Evolutionary conservation across 2,888 invertebrate species (phyloP), one percentile per base, ranked within the genome.

Genomic region (Drosophila demipolita): DNA sequence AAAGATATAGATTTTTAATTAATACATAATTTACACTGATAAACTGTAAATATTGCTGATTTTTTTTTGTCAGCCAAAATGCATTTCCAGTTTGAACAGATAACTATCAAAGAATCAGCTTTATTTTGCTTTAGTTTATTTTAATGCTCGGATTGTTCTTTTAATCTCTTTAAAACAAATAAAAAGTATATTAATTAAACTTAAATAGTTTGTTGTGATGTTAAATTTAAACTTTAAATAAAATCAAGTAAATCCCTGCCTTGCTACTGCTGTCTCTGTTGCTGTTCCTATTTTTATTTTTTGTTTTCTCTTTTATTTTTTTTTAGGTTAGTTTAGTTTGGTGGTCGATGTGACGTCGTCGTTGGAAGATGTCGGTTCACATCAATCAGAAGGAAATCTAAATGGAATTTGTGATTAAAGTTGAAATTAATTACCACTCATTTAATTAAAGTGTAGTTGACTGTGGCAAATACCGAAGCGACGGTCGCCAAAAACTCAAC

Each of bases 351-450:
- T 75, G 82, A 76, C 83, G 78, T 73, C 74, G 75, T 79, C 81
- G 82, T 17, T 6, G 29, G 57, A 76, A 73, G 85, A 88, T 87
- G 91, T 91, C 91, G 84, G 86, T 77, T 64, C 82, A 83, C 87
- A 91, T 92, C 91, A 90, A 89, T 91, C 91, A 91, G 87, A 72
- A 73, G 82, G 68, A 88, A 91, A 91, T 91, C 90, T 91, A 91
- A 91, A 91, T 90, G 91, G 91, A 91, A 91, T 91, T 92, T 91
- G 91, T 89, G 91, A 92, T 92, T 92, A 92, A 92, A 92, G 85
- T 92, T 91, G 83, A 92, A 92, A 92, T 92, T 92, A 92, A 92
- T 92, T 92, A 90, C 86, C 85, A 71, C 91, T 90, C 92, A 91
- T 92, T 92, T 92, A 92, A 92, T 92, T 92, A 92, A 92, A 90